Conservation (phyloP, 2,113 vertebrate species). For the Strigops habroptila region DNA sequence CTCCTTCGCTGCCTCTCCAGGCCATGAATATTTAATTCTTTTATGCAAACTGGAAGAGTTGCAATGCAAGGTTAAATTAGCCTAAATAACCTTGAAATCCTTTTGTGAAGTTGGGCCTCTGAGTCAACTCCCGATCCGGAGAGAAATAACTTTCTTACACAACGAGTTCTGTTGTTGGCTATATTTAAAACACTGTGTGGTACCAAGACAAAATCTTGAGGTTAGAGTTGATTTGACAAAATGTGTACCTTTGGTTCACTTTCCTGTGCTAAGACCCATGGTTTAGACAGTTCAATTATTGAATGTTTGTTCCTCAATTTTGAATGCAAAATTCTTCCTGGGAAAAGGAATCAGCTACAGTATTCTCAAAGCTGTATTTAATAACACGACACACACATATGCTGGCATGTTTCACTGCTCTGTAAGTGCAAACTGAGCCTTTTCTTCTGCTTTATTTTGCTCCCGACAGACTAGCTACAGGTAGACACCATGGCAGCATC, state of each 20-base stretch:
- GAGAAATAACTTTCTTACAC: not conserved
- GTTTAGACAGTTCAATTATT: not conserved
- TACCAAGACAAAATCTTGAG: not conserved
- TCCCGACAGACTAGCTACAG: not conserved
- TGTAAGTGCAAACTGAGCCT: not conserved
- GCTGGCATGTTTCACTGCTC: not conserved
- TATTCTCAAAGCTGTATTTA: not conserved
- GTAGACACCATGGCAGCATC: not conserved
- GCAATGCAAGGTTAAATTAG: constrained; percentile 61
- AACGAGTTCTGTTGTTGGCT: not conserved
- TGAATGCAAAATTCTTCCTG: not conserved
- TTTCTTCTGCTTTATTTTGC: not conserved
- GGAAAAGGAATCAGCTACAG: not conserved
- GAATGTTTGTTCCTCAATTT: not conserved
- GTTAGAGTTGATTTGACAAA: not conserved
- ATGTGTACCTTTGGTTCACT: not conserved
- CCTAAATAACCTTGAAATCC: constrained; percentile 52
- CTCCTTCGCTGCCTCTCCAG: constrained; percentile 16
- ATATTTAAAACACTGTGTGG: not conserved
- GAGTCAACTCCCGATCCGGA: not conserved
- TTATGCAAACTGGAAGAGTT: constrained; percentile 57
- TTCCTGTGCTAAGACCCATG: not conserved
- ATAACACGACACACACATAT: not conserved
- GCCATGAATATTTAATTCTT: constrained; percentile 59
- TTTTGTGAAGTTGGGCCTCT: constrained; percentile 12